phyloP scores from a whole-genome alignment of 2,797 vertebrate genomes.

The Dromococcyx pavoninus region DNA sequence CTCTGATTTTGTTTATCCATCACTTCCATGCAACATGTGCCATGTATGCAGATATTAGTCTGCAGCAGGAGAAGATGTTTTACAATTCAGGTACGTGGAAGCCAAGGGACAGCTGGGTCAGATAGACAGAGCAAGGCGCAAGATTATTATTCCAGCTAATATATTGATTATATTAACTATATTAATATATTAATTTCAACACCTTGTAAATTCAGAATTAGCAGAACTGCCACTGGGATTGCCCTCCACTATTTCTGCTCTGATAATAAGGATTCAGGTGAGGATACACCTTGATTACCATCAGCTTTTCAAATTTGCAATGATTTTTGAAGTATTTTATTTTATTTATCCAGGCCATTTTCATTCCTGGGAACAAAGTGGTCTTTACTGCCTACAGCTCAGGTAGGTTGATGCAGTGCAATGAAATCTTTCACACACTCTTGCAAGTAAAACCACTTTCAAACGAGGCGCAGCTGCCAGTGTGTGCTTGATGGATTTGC shows the following conservation, averaged over 20 bases:
- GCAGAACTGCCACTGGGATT: not conserved
- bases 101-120: not conserved
- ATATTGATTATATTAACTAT: no score
- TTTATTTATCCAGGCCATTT: not conserved
- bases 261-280: not conserved
- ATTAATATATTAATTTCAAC: not conserved
- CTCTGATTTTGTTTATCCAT: not conserved
- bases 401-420: not conserved
- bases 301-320: not conserved
- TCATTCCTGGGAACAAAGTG: not conserved
- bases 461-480: not conserved
- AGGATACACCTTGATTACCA: not conserved
- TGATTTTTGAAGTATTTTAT: not conserved
- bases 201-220: not conserved
- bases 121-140: not conserved
- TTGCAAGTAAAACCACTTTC: not conserved
- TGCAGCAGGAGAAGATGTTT: not conserved
- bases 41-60: fast-evolving
- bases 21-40: not conserved
- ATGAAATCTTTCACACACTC: not conserved
- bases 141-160: not conserved
- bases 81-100: not conserved
- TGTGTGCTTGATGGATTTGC: not conserved
- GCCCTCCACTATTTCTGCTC: not conserved
- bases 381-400: not conserved